A percentile compares a stretch with the other conserved stretches of the same genome.
phyloP scores from a whole-genome alignment of 1,140 invertebrate genomes.

The Manduca sexta region DNA sequence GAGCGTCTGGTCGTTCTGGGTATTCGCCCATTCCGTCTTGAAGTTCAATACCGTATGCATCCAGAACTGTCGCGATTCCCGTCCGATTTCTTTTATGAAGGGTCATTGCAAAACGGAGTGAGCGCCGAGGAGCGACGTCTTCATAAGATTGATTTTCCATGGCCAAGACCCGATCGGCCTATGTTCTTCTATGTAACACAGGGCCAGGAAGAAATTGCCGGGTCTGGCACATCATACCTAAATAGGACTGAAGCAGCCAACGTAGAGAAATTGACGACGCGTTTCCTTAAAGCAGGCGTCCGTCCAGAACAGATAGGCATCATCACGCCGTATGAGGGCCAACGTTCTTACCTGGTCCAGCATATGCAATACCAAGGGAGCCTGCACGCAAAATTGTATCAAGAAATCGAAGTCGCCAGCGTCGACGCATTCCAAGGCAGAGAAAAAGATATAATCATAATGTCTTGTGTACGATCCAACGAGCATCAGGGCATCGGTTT shows the following conservation, averaged over 20 bases:
- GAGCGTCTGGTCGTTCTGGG: constrained; percentile 97
- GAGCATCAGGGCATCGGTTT: constrained; percentile 97
- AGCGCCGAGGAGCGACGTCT: constrained; percentile 95
- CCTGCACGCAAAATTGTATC: constrained; percentile 96
- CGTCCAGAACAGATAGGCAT: constrained; percentile 99
- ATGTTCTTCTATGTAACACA: constrained; percentile 99
- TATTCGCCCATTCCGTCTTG: constrained; percentile 94
- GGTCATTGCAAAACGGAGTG: constrained; percentile 98
- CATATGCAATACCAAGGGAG: constrained; percentile 99
- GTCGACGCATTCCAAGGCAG: constrained; percentile 98
- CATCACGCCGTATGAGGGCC: constrained; percentile 99
- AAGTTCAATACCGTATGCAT: constrained; percentile 99
- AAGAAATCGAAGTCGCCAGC: constrained; percentile 99
- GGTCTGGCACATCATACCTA: constrained; percentile 97
- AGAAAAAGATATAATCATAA: constrained; percentile 99
- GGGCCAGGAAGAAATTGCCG: constrained; percentile 99
- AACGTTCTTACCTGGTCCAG: constrained; percentile 97
- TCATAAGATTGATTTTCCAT: constrained; percentile 96
- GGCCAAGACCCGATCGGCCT: constrained; percentile 96
- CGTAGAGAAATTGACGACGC: constrained; percentile 97
- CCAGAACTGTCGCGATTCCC: constrained; percentile 97
- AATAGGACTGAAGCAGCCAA: constrained; percentile 99
- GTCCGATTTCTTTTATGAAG: constrained; percentile 99
- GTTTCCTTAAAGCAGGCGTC: constrained; percentile 94
- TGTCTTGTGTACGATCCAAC: constrained; percentile 96